Conservation (phyloP, 2,113 vertebrate species). For the Pseudopipra pipra region DNA sequence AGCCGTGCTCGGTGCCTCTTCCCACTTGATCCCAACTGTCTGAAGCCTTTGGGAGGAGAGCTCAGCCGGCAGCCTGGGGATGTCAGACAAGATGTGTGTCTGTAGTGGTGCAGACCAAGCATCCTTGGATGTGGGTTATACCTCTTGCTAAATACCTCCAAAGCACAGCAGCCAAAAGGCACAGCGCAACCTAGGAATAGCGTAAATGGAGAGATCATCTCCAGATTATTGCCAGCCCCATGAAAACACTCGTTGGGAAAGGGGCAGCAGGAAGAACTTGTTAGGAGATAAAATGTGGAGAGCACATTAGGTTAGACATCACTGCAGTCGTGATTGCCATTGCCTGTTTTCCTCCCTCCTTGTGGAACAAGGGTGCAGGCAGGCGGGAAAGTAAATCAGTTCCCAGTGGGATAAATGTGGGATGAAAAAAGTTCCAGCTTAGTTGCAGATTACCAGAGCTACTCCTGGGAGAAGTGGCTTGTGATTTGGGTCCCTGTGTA, state of each 20-base stretch:
- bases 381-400: neutral
- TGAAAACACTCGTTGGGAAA: neutral
- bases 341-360: neutral
- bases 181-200: neutral
- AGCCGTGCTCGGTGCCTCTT: neutral
- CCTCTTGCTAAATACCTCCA: neutral
- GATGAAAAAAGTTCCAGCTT: slow-evolving; percentile 20
- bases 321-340: neutral
- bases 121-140: neutral
- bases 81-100: neutral
- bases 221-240: neutral
- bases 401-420: neutral
- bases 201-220: neutral
- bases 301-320: neutral
- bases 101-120: neutral
- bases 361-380: neutral
- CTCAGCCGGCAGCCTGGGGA: neutral
- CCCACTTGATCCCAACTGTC: neutral
- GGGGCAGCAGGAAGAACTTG: neutral
- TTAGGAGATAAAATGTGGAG: neutral
- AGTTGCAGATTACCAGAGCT: slow-evolving; percentile 2
- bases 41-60: neutral
- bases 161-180: neutral
- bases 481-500: slow-evolving; percentile 24
- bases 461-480: neutral